Evolutionary conservation across 2,797 vertebrate species (phyloP).

Genomic region (Gymnoscopelus microlampas): DNA sequence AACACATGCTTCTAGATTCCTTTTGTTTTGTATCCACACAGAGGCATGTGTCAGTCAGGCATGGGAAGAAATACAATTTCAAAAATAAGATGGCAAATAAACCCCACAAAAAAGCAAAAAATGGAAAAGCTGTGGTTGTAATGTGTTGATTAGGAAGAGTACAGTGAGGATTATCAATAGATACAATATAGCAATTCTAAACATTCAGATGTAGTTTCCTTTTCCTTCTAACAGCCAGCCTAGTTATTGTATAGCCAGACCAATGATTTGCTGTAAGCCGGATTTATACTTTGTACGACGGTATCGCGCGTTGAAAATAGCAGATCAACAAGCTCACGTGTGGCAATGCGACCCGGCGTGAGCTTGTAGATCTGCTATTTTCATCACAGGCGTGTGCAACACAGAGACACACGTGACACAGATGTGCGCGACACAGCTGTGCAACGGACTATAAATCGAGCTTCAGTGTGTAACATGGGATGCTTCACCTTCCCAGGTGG

Average conservation of each 20-base stretch:
- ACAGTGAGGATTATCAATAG: slow-evolving; percentile 7
- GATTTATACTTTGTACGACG: no score
- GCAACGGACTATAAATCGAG: no score
- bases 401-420: no score
- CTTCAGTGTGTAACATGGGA: no score
- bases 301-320: no score
- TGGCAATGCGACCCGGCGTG: no score
- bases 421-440: no score
- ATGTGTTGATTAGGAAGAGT: slow-evolving; percentile 5
- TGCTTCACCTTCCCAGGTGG: no score
- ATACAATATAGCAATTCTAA: slow-evolving; percentile 3
- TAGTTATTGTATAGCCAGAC: background rate
- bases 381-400: no score
- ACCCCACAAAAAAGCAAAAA: background rate
- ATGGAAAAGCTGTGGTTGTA: background rate
- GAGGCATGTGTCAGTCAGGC: slow-evolving; percentile 6
- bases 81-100: background rate
- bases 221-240: background rate
- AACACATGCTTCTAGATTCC: background rate
- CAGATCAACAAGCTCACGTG: no score
- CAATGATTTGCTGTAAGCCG: no score
- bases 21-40: background rate
- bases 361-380: no score
- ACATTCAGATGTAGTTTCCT: background rate
- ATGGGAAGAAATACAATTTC: background rate